phyloP scores from a whole-genome alignment of 2,113 vertebrate genomes.

The Brachypodius melanocephalos region DNA sequence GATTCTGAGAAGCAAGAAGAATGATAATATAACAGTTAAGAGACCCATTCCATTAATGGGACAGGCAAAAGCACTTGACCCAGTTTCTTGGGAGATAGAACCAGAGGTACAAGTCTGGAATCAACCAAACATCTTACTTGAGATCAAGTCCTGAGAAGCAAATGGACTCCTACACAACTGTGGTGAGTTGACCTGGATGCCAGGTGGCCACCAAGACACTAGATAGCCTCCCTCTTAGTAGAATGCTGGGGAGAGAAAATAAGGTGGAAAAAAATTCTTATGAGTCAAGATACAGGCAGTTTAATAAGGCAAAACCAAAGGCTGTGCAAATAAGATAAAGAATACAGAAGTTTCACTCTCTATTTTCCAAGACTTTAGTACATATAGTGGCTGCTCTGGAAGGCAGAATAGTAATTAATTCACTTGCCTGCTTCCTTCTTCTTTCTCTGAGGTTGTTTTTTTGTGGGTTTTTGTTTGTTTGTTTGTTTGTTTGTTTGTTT shows the following conservation, averaged over 20 bases:
- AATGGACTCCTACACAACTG: not conserved
- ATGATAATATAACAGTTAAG: accelerated
- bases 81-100: not conserved
- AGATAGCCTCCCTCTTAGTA: not conserved
- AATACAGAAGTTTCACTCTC: not conserved
- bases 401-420: not conserved
- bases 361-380: not conserved
- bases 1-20: not conserved
- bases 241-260: not conserved
- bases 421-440: not conserved
- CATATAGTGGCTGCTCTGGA: not conserved
- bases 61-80: not conserved
- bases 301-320: not conserved
- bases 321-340: not conserved
- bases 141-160: not conserved
- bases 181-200: not conserved
- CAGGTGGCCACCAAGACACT: not conserved
- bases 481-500: no score
- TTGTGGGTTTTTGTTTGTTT: not conserved
- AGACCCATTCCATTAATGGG: not conserved
- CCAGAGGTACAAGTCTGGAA: not conserved
- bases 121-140: not conserved
- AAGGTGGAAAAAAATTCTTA: not conserved
- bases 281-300: not conserved
- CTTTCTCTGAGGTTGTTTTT: not conserved